Evolutionary conservation across 2,113 vertebrate genomes (phyloP).

Genomic region (Heliornis fulica): DNA sequence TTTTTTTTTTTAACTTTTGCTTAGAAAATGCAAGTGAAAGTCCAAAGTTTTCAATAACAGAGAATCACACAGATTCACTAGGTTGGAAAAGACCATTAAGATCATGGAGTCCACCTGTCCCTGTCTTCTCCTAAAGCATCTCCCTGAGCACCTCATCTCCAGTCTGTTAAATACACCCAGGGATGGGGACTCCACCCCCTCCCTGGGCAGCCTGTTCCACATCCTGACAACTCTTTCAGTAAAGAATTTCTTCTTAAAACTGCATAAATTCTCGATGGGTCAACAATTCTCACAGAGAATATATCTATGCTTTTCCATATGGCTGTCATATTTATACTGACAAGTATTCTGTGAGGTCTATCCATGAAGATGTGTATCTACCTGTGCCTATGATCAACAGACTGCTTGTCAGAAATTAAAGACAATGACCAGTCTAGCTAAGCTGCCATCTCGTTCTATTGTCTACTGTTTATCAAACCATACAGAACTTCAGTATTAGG

Average conservation of each 20-base stretch:
- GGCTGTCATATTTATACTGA: not conserved
- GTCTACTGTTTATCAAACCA: not conserved
- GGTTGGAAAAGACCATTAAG: no score
- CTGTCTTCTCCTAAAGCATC: no score
- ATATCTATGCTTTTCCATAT: not conserved
- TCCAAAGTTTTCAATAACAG: not conserved
- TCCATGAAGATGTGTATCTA: not conserved
- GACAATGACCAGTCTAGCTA: not conserved
- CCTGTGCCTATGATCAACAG: not conserved
- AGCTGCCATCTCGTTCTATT: not conserved
- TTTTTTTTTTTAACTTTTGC: not conserved
- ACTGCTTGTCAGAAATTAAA: not conserved
- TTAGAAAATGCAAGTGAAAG: not conserved
- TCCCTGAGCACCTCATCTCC: no score
- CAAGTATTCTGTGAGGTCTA: not conserved
- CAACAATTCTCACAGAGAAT: not conserved
- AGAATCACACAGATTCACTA: no score
- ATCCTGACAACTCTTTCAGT: no score
- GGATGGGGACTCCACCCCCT: no score
- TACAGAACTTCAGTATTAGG: not conserved
- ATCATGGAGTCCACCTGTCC: no score
- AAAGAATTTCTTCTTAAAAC: no score
- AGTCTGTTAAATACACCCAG: no score
- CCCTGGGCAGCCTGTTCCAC: no score
- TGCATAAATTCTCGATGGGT: slow-evolving; percentile 7